Evolutionary conservation across 2,888 invertebrate species (phyloP), one percentile per base, ranked within the genome.

Genomic region (Trachelus troglodyta): DNA sequence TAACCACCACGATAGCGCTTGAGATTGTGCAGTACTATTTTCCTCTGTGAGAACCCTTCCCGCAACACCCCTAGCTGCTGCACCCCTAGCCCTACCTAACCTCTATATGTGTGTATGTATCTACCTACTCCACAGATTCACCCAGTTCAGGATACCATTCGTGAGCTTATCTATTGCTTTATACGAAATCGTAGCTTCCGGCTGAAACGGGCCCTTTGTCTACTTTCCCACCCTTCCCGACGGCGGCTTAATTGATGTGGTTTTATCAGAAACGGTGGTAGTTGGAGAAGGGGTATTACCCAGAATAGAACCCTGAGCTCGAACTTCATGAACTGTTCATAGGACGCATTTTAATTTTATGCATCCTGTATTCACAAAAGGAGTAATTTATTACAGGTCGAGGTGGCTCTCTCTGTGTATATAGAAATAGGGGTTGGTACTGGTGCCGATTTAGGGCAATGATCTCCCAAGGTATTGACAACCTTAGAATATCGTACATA

Each of bases 281-380:
- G 30, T n/a, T n/a, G 6, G 30, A 11, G 11, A 2, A 9, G 4
- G 30, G 12, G 31, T 30, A 69, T 23, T 15, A 11, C 12, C 69
- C 31, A 0, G 30, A 40, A 15, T 40, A 4, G 15, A 40, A 15
- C 40, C 40, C 40, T 15, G 15, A 15, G 1, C 40, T 40, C 40
- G 40, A 40, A 40, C 15, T 40, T 40, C 40, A 40, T 40, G 40
- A 35, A 35, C 69, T 71, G 31, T 68, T 79, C 73, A 56, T 69
- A 81, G 76, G 77, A 75, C 69, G 75, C 76, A 81, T 76, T 81
- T 79, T 81, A 81, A 82, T 82, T 82, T 81, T 81, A 82, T 81
- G 81, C 82, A 81, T 73, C 75, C 75, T 77, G 56, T 30, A 76
- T 77, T 80, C 75, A 75, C 79, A 75, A 80, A 79, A 30, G 78